These are phyloP conservation scores for Hydrozoanthus tunicans DNA, from an alignment of 64 coral and sea anemone genomes.

Conservation along the genomic window DNA sequence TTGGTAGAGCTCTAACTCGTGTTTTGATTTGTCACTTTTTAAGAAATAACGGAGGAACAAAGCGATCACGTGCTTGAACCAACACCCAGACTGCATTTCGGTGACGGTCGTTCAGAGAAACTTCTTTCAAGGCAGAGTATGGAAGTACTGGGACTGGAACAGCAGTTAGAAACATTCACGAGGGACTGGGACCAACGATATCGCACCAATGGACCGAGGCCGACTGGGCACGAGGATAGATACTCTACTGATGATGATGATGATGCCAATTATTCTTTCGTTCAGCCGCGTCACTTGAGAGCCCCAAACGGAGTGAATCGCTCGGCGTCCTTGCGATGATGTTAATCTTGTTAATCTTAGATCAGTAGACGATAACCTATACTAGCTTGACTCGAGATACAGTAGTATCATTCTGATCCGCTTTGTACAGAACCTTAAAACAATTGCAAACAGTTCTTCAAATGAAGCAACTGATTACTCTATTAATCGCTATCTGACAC, in stretches of 20 bases:
- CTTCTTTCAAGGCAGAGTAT: conserved; percentile 47
- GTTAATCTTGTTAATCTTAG: too few relatives aligned
- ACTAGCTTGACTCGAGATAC: too few relatives aligned
- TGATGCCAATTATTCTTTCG: background rate
- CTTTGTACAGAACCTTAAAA: too few relatives aligned
- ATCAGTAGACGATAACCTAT: too few relatives aligned
- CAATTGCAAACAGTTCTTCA: too few relatives aligned
- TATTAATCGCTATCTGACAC: too few relatives aligned
- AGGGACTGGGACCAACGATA: conserved; percentile 47
- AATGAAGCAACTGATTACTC: too few relatives aligned
- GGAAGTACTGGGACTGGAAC: conserved; percentile 20
- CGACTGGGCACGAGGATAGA: conserved; percentile 17
- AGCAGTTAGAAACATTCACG: conserved; percentile 35
- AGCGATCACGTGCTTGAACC: background rate
- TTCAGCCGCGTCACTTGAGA: background rate
- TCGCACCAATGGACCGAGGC: background rate
- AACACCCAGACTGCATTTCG: conserved; percentile 43
- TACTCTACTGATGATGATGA: background rate
- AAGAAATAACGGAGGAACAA: background rate
- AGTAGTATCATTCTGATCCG: too few relatives aligned
- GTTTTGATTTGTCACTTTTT: background rate
- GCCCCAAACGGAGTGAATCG: background rate
- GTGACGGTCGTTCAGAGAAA: conserved; percentile 42
- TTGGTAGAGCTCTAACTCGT: background rate
- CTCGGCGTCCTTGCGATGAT: conserved; percentile 8